phyloP scores from a whole-genome alignment of 2,113 vertebrate species.

The Mus spicilegus region DNA sequence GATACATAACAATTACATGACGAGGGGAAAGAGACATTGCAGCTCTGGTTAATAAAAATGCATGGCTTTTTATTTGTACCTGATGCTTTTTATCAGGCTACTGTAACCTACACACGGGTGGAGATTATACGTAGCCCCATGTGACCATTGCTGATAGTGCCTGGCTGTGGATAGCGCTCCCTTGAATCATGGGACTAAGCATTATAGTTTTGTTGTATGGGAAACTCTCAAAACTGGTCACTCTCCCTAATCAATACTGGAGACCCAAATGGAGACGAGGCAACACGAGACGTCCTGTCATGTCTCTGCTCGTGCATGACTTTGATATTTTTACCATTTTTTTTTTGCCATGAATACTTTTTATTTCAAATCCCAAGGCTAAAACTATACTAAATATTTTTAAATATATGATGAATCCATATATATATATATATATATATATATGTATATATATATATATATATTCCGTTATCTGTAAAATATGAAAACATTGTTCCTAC shows the following conservation, averaged over 20 bases:
- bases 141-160: neutral
- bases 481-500: neutral
- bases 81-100: neutral
- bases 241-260: neutral
- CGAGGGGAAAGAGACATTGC: neutral
- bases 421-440: too few relatives aligned
- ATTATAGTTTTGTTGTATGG: neutral
- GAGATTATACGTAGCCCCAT: too few relatives aligned
- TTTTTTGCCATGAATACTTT: neutral
- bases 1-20: neutral
- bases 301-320: neutral
- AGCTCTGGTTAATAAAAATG: neutral
- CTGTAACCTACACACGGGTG: neutral
- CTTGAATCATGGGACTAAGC: neutral
- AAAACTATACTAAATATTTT: neutral
- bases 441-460: neutral
- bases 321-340: conserved; percentile 2
- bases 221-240: neutral
- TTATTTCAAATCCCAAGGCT: neutral
- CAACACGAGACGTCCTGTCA: neutral
- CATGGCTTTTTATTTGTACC: neutral
- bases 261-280: neutral
- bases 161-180: neutral
- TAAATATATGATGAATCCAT: neutral
- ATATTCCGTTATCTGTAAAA: neutral